phyloP scores from a whole-genome alignment of 2,113 vertebrate genomes.

The Danio rerio region DNA sequence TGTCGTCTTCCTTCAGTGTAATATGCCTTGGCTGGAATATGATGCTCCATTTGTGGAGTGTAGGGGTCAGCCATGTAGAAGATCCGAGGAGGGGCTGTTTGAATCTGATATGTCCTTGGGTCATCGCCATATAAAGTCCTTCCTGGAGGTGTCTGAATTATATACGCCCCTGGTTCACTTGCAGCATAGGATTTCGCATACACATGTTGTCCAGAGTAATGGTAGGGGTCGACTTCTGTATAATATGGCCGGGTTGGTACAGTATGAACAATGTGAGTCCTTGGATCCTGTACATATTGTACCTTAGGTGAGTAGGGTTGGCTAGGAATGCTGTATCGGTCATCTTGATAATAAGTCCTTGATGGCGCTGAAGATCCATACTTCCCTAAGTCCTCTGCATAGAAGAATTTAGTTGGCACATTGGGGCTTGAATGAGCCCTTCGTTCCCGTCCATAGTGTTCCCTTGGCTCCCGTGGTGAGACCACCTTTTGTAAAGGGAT shows the following conservation, averaged over 20 bases:
- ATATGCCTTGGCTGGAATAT: slow-evolving; percentile 78
- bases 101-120: slow-evolving; percentile 80
- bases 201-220: slow-evolving; percentile 68
- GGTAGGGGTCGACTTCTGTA: slow-evolving; percentile 71
- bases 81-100: slow-evolving; percentile 76
- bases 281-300: slow-evolving; percentile 79
- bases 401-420: slow-evolving; percentile 88
- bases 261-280: slow-evolving; percentile 73
- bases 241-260: slow-evolving; percentile 72
- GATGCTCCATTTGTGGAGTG: slow-evolving; percentile 84
- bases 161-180: slow-evolving; percentile 79
- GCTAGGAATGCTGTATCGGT: slow-evolving; percentile 72
- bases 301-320: slow-evolving; percentile 77
- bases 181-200: slow-evolving; percentile 75
- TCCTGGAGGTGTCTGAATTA: slow-evolving; percentile 81
- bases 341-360: slow-evolving; percentile 82
- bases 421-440: slow-evolving; percentile 81
- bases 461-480: slow-evolving; percentile 74
- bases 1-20: slow-evolving; percentile 78
- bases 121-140: slow-evolving; percentile 80
- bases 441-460: slow-evolving; percentile 81
- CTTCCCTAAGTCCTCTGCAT: slow-evolving; percentile 82
- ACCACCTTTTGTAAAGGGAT: slow-evolving; percentile 80
- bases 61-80: slow-evolving; percentile 85
- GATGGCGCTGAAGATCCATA: slow-evolving; percentile 76